These are phyloP conservation scores for Bucorvus abyssinicus DNA, from an alignment of 2,797 vertebrate genomes.

Conservation along the genomic window DNA sequence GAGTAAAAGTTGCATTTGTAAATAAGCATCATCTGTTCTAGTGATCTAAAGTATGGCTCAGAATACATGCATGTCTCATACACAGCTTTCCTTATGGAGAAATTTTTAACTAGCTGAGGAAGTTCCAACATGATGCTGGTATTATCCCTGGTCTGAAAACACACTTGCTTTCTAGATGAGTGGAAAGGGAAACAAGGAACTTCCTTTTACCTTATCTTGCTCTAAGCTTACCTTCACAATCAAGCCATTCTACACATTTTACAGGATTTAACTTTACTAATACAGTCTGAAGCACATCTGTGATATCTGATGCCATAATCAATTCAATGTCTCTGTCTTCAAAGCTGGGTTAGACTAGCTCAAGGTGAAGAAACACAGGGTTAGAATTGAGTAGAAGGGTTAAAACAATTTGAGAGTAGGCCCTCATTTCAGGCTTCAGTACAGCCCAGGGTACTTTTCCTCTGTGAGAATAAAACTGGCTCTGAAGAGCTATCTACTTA, in stretches of 20 bases:
- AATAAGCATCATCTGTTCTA: background rate
- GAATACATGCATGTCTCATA: background rate
- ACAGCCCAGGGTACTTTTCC: background rate
- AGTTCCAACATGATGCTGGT: background rate
- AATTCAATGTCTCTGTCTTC: background rate
- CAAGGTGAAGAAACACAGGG: background rate
- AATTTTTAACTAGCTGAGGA: background rate
- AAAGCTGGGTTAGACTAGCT: background rate
- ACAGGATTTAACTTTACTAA: background rate
- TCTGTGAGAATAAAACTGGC: background rate
- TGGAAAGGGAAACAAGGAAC: background rate
- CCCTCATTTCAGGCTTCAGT: background rate
- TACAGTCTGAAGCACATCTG: rapidly evolving
- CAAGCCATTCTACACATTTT: too few species aligned
- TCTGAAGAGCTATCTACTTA: background rate
- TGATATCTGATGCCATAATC: background rate
- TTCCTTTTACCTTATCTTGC: background rate
- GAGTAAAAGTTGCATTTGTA: background rate
- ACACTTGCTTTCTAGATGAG: background rate
- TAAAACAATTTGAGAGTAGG: background rate
- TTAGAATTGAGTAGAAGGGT: background rate
- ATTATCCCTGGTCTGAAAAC: background rate
- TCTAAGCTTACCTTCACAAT: background rate
- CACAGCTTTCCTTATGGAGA: background rate
- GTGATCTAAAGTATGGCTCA: background rate